These are phyloP conservation scores for Sturmia bella DNA, from an alignment of 2,888 invertebrate genomes.

Conservation along the genomic window DNA sequence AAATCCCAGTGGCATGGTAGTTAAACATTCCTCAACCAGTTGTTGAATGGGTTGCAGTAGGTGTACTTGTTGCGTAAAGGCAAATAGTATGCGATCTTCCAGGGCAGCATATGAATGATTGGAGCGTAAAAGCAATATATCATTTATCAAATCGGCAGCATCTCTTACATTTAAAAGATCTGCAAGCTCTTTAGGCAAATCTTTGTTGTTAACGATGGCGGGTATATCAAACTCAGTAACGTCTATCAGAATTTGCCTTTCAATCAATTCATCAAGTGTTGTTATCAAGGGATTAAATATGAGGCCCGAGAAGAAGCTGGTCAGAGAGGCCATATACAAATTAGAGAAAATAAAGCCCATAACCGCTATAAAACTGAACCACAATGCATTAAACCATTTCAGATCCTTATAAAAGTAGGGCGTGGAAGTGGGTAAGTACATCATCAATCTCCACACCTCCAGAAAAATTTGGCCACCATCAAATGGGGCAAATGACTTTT, in stretches of 20 bases:
- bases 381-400: slow-evolving; percentile 61
- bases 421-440: slow-evolving; percentile 68
- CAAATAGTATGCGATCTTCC: slow-evolving; percentile 72
- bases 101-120: slow-evolving; percentile 69
- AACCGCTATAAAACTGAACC: slow-evolving; percentile 64
- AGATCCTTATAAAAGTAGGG: slow-evolving; percentile 26
- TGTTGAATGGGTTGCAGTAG: slow-evolving; percentile 71
- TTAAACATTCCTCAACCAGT: slow-evolving; percentile 71
- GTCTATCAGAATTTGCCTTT: slow-evolving; percentile 68
- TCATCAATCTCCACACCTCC: slow-evolving; percentile 70
- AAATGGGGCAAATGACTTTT: neutral
- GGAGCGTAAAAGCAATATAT: slow-evolving; percentile 40
- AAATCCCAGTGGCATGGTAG: slow-evolving; percentile 73
- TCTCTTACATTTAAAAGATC: slow-evolving; percentile 67
- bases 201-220: slow-evolving; percentile 70
- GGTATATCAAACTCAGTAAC: slow-evolving; percentile 72
- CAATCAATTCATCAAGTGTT: slow-evolving; percentile 70
- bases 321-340: slow-evolving; percentile 73
- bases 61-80: slow-evolving; percentile 72
- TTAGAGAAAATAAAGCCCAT: slow-evolving; percentile 75
- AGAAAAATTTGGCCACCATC: slow-evolving; percentile 70
- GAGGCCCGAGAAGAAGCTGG: slow-evolving; percentile 74
- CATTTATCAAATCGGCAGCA: slow-evolving; percentile 50
- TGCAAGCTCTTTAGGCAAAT: slow-evolving; percentile 70
- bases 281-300: slow-evolving; percentile 71